Base-by-base conservation (phyloP, 1,140 invertebrate species). In the Formica selysi region DNA sequence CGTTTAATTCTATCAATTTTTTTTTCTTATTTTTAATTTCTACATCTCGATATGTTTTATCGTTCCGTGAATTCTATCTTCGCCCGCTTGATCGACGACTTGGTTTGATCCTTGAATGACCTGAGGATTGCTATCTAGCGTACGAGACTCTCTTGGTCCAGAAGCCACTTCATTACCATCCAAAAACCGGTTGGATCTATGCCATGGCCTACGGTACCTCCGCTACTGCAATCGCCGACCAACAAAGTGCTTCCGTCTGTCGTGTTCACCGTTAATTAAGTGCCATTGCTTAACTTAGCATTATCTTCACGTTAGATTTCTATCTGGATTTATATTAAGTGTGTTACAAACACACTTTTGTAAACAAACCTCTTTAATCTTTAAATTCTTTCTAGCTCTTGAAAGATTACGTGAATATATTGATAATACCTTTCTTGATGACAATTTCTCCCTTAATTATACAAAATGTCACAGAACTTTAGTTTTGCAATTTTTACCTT, bases 141-240 rank as follows among this genome's bases (percentile, higher is more conserved):
- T 38, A 59, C 36, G 67, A 73, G 68, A 26, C 54, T 59, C 68
- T 61, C 22, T 32, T 70, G 78, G 38, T 38, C 54, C 79, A 83
- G 79, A 32, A 71, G 68, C 79, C 79, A 73, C 79, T 83, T 83
- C 51, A 83, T 83, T 83, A 83, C 54, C 79, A 83, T 83, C 79
- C 68, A 38, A 83, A 83, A 83, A 83, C 79, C 79, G 79, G 79
- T 83, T 83, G 48, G 65, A 80, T 80, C 78, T 80, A 80, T 80
- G 78, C 36, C 78, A 65, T 80, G 26, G 68, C 57, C 79, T 83
- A 83, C 79, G 79, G 57, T 73, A 74, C 16, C 26, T 59, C 44
- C n/a, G 67, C 67, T 73, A 81, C 68, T 74, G 68, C 54, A 44
- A 36, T 61, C 11, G 67, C 44, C 32, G 32, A 54, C 32, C n/a